A percentile compares a stretch with the other conserved stretches of the same genome.
Evolutionary conservation across 2,888 invertebrate genomes (phyloP).

Genomic region (Frankliniella fusca): DNA sequence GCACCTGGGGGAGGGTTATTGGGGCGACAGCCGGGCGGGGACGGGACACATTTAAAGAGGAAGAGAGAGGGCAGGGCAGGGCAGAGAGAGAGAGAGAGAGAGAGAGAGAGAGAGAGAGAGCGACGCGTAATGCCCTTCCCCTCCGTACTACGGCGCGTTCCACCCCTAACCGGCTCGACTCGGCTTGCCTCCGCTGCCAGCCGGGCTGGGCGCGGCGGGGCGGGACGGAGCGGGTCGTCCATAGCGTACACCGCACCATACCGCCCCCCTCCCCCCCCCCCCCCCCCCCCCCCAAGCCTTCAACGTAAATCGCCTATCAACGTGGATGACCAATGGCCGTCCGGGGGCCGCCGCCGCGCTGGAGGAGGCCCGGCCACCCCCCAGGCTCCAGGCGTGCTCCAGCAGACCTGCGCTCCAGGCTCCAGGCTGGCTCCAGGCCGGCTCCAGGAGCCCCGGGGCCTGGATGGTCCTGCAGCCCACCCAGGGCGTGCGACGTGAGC

Average conservation of each 20-base stretch:
- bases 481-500: not conserved
- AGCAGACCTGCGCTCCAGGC: not conserved
- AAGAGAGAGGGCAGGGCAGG: too few relatives aligned
- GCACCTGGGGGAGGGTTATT: not conserved
- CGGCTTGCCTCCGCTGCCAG: too few relatives aligned
- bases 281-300: not conserved
- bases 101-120: too few relatives aligned
- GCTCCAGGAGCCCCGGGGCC: not conserved
- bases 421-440: not conserved
- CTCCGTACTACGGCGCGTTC: too few relatives aligned
- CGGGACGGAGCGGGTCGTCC: not conserved
- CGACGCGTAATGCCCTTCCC: too few relatives aligned
- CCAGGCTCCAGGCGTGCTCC: not conserved
- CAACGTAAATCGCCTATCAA: not conserved
- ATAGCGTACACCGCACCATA: not conserved
- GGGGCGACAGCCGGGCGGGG: too few relatives aligned
- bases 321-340: slow-evolving; percentile 1
- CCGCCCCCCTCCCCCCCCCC: not conserved
- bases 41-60: too few relatives aligned
- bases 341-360: too few relatives aligned
- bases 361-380: not conserved
- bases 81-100: too few relatives aligned
- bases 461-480: not conserved
- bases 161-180: too few relatives aligned
- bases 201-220: not conserved